phyloP scores from a whole-genome alignment of 2,797 vertebrate genomes.

The Pipistrellus pipistrellus region DNA sequence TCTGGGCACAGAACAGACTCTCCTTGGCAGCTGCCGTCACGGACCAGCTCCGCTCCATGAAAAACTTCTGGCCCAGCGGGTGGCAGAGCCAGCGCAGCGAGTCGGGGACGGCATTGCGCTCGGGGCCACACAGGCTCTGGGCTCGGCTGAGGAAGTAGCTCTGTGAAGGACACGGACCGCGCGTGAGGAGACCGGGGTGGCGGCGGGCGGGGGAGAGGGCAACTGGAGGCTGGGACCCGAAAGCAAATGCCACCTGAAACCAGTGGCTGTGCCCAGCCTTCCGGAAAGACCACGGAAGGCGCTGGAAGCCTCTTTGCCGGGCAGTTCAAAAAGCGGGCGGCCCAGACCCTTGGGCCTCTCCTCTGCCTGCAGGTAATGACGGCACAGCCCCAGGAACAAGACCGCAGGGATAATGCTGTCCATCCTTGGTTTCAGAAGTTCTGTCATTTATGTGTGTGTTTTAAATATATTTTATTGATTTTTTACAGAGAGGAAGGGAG shows the following conservation, averaged over 20 bases:
- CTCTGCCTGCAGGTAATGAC: neutral
- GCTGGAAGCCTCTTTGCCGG: neutral
- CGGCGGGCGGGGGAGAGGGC: neutral
- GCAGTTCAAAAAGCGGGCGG: neutral
- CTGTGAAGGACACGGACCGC: conserved; percentile 85
- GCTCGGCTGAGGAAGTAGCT: conserved; percentile 95
- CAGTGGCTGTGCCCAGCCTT: neutral
- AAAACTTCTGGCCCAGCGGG: conserved; percentile 96
- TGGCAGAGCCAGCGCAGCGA: conserved; percentile 96
- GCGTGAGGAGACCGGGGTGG: neutral
- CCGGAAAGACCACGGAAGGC: neutral
- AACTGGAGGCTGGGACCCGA: neutral
- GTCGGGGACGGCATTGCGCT: conserved; percentile 93
- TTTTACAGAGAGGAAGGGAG: neutral
- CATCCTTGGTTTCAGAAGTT: neutral
- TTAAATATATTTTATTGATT: neutral
- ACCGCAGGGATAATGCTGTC: neutral
- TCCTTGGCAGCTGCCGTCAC: conserved; percentile 93
- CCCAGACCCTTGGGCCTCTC: neutral
- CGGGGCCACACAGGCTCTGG: conserved; percentile 91
- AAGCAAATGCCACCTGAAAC: neutral
- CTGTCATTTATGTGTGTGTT: neutral
- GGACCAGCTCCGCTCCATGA: conserved; percentile 97
- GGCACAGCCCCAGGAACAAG: neutral
- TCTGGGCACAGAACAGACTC: conserved; percentile 93